Evolutionary conservation across 2,113 vertebrate genomes (phyloP), one percentile per base, ranked within the genome.

Genomic region (Mionectes macconnelli): DNA sequence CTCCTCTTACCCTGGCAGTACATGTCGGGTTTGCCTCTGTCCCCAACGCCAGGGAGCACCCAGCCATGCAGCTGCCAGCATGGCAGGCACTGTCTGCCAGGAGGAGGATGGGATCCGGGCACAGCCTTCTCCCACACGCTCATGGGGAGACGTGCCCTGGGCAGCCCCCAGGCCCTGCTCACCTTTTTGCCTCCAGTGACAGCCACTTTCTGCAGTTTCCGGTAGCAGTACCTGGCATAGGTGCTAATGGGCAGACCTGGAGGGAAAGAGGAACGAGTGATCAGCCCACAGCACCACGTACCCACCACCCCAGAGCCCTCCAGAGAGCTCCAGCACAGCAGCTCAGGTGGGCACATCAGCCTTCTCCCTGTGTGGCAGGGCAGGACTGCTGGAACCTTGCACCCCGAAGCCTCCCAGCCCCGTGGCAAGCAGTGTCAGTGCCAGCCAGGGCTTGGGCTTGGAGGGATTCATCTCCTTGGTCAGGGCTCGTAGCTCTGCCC

Each of bases 141-240:
- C 57, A 42, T 0, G 1, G n/a, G 37, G 10, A 74, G 40, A 73
- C 0, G 0, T 27, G 40, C 44, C 35, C 59, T 7, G 8, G 33
- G 39, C 22, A 73, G 40, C 37, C 44, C 2, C 8, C 4, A 1
- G 53, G 53, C 62, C 28, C 69, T 22, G 3, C 97, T 97, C 94
- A 99, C 99, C 98, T 99, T 99, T 95, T 99, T 99, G 80, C 99
- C 99, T 60, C 99, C 99, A 0, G 98, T 99, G 93, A 99, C 50
- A 0, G 98, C 98, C 7, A 99, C 99, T 80, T 99, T 99, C 97
- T 98, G 98, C 62, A 99, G 98, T 31, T 99, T 99, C 74, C 99
- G 96, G 90, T 98, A 98, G 97, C 99, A 99, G 97, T 99, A 99
- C 62, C 98, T 99, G 80, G 98, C 98, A 0, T 99, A 99, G 9